Conservation (phyloP, 53 echinoderm and acorn worm genomes). For the Paelopatides confundens region DNA sequence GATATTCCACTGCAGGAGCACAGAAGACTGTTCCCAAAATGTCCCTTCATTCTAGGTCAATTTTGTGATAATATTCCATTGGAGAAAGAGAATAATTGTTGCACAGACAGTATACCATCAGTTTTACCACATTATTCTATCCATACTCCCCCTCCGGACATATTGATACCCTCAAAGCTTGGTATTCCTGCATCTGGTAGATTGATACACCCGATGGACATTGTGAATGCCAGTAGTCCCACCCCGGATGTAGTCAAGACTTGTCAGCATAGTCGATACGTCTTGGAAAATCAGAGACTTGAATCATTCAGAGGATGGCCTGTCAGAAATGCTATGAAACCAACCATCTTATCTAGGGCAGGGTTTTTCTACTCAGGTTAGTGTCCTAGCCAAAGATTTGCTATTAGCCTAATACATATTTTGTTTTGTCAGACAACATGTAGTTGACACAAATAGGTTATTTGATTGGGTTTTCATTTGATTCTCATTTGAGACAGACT, state of each 20-base stretch:
- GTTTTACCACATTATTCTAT: neutral
- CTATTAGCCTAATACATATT: no score
- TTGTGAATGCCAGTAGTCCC: constrained; percentile 6
- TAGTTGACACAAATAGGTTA: no score
- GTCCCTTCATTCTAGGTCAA: neutral
- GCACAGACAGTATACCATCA: constrained; percentile 25
- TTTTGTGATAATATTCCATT: neutral
- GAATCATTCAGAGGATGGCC: constrained; percentile 22
- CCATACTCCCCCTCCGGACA: neutral
- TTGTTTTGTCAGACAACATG: no score
- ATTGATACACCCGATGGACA: constrained; percentile 14
- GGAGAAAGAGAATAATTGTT: neutral
- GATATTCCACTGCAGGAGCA: constrained; percentile 13
- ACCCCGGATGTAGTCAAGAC: constrained; percentile 34
- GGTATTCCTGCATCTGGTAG: constrained; percentile 34
- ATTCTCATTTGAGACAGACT: no score
- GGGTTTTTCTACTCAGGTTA: constrained; percentile 46
- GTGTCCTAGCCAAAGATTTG: neutral
- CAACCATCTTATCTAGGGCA: constrained; percentile 31
- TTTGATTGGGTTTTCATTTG: no score
- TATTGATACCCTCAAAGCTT: neutral
- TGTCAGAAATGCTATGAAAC: neutral
- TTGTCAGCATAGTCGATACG: constrained; percentile 14
- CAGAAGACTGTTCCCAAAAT: constrained; percentile 18
- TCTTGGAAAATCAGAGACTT: constrained; percentile 21